Evolutionary conservation across 2,888 invertebrate species (phyloP), one percentile per base, ranked within the genome.

Genomic region (Epirrhoe tristata): DNA sequence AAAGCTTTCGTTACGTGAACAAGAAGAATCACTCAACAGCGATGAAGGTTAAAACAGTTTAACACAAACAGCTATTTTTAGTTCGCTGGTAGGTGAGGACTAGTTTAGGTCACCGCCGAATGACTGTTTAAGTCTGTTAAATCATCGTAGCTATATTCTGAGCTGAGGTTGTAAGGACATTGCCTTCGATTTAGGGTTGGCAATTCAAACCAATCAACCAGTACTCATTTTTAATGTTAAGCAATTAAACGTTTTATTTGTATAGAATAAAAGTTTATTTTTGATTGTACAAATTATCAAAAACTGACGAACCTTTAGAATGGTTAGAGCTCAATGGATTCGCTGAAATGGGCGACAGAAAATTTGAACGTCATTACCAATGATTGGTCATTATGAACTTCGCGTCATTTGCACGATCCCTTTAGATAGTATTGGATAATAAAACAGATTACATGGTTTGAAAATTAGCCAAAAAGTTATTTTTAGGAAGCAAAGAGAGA

Each of bases 131-230:
- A 57, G 24, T 59, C 81, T 81, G 84, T 85, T 90, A 90, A 91
- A 88, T 90, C 89, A 90, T 90, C 86, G 85, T 85, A 85, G 82
- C 81, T 86, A 84, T 85, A 83, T 83, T 81, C 82, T 84, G 85
- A 83, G 74, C 82, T 77, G 73, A 76, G 81, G 76, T 81, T 79
- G 72, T 77, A 80, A 88, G 91, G 89, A 87, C 89, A 85, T 89
- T 89, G 89, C 79, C 89, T 84, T 81, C 69, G 57, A 5, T 50
- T 51, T 77, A 85, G 84, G 85, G 85, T 60, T 84, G 62, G 31
- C 60, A 56, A 48, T 16, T 16, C 14, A 16, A 48, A 48, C 14
- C 12, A 7, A 48, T 48, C 6, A 16, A 48, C 14, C n/a, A n/a
- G n/a, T 12, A 2, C 16, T 14, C 6, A 14, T 48, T 48, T 16